Conservation (phyloP, 2,113 vertebrate genomes). For the Aythya baeri region DNA sequence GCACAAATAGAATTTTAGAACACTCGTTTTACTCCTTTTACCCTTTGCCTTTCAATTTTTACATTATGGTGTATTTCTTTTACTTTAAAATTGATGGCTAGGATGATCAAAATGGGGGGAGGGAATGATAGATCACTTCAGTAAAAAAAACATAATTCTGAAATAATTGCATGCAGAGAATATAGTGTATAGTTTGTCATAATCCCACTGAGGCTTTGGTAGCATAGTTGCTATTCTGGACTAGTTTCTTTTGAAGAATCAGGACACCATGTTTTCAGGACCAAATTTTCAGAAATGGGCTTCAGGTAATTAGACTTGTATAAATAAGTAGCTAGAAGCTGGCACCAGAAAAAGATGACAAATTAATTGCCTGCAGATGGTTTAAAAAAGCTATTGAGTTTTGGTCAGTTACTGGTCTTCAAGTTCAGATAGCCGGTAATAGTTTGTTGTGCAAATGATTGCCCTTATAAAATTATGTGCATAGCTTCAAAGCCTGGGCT, state of each 20-base stretch:
- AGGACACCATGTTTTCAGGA: constrained; percentile 32
- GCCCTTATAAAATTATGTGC: constrained; percentile 6
- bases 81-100: constrained; percentile 4
- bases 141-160: constrained; percentile 43
- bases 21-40: neutral
- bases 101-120: neutral
- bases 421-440: constrained; percentile 66
- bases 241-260: constrained; percentile 58
- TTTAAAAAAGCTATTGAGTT: constrained; percentile 41
- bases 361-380: constrained; percentile 64
- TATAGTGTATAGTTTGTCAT: neutral
- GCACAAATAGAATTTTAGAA: constrained; percentile 7
- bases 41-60: constrained; percentile 1
- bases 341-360: constrained; percentile 31
- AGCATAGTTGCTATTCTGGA: constrained; percentile 33
- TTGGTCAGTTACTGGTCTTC: constrained; percentile 57
- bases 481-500: constrained; percentile 47
- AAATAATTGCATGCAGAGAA: constrained; percentile 34
- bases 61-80: neutral
- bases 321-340: constrained; percentile 44
- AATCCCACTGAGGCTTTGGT: constrained; percentile 47
- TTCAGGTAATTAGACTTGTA: constrained; percentile 59
- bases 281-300: constrained; percentile 48
- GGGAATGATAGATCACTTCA: constrained; percentile 3
- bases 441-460: constrained; percentile 67